phyloP scores from a whole-genome alignment of 1,140 invertebrate genomes.

The Cotesia vestalis region DNA sequence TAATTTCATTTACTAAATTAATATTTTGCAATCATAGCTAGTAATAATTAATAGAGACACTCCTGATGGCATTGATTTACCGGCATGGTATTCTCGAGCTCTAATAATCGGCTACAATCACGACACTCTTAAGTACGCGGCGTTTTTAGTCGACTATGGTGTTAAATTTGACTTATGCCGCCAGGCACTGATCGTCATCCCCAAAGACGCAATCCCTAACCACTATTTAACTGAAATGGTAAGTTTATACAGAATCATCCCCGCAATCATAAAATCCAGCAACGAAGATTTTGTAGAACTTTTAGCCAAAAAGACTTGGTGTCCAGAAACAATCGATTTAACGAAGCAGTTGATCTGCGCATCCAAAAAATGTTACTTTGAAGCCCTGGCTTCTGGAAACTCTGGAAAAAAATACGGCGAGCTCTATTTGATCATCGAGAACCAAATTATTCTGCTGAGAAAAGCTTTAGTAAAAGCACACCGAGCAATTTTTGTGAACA shows the following conservation, averaged over 20 bases:
- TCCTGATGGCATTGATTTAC: conserved; percentile 39
- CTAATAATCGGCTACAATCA: conserved; percentile 37
- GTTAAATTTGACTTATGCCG: conserved; percentile 38
- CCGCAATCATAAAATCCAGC: conserved; percentile 38
- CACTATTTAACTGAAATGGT: conserved; percentile 47
- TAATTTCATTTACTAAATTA: background rate
- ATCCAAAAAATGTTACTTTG: conserved; percentile 18
- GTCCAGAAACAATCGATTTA: conserved; percentile 9
- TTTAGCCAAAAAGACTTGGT: conserved; percentile 16
- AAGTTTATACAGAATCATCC: conserved; percentile 52
- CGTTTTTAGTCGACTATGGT: conserved; percentile 56
- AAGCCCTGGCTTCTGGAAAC: background rate
- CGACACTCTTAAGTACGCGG: conserved; percentile 40
- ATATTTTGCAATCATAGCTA: conserved; percentile 38
- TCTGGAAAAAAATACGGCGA: conserved; percentile 30
- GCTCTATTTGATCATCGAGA: conserved; percentile 32
- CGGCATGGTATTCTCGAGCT: conserved; percentile 49
- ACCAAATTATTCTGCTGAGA: conserved; percentile 21
- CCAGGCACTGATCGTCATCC: conserved; percentile 43
- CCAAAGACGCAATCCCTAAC: conserved; percentile 36
- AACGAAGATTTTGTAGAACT: conserved; percentile 16
- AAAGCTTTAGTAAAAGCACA: conserved; percentile 12
- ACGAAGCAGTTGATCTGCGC: background rate
- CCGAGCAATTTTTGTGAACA: background rate
- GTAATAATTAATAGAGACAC: conserved; percentile 41